Conservation (phyloP, 1,140 invertebrate species). For the Laupala kohalensis region DNA sequence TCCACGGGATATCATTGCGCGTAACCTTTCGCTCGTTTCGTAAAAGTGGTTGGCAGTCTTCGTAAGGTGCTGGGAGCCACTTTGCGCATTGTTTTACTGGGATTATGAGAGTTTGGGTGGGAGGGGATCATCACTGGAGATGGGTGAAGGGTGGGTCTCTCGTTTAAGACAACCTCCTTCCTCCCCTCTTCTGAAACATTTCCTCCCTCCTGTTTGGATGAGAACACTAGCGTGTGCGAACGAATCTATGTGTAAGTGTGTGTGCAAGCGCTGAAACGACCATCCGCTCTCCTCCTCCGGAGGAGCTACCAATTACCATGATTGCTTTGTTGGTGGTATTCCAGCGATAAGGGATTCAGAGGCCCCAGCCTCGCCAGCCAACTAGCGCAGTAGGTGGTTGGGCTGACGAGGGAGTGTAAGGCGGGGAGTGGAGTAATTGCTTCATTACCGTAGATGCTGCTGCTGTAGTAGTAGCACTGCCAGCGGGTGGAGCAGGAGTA, state of each 20-base stretch:
- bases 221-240: no score
- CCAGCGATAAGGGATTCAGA: background rate
- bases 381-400: background rate
- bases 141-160: no score
- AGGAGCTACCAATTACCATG: conserved; percentile 4
- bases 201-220: no score
- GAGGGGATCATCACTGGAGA: no score
- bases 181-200: no score
- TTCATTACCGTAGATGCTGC: conserved; percentile 7
- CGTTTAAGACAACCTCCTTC: no score
- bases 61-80: background rate
- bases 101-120: background rate
- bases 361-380: no score
- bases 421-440: conserved; percentile 4
- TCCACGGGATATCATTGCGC: background rate
- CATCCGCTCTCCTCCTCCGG: background rate
- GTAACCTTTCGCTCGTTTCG: background rate
- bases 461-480: no score
- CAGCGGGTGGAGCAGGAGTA: no score
- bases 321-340: conserved; percentile 6
- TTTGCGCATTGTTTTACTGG: background rate
- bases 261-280: background rate
- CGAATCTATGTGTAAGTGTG: no score
- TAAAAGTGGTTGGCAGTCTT: background rate
- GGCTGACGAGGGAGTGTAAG: background rate